phyloP scores from a whole-genome alignment of 2,797 vertebrate genomes.

The Semaprochilodus insignis region DNA sequence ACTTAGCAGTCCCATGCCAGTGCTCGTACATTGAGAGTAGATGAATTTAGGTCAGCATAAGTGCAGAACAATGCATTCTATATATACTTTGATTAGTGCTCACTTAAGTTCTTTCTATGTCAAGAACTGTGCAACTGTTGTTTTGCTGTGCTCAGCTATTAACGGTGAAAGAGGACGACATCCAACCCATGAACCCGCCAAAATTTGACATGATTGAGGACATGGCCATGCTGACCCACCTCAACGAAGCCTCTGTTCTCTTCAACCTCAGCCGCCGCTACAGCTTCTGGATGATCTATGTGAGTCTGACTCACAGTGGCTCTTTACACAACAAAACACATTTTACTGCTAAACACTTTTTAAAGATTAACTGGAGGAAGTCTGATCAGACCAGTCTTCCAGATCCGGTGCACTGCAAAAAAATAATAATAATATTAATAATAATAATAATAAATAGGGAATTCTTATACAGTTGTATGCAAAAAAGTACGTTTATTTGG shows the following conservation, averaged over 20 bases:
- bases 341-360: conserved; percentile 16
- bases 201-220: conserved; percentile 94
- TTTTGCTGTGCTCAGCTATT: conserved; percentile 72
- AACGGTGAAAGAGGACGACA: conserved; percentile 81
- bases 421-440: no score
- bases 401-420: no score
- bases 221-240: conserved; percentile 93
- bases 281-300: conserved; percentile 95
- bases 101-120: no score
- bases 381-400: no score
- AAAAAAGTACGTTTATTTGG: no score
- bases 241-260: conserved; percentile 90
- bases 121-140: not conserved
- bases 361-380: not conserved
- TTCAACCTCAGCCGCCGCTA: conserved; percentile 90
- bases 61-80: no score
- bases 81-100: no score
- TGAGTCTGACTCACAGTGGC: conserved; percentile 65
- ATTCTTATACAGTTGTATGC: no score
- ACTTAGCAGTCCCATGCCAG: no score
- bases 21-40: no score
- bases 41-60: no score
- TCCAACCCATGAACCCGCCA: conserved; percentile 90
- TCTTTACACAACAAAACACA: not conserved
- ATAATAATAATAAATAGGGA: no score